phyloP scores from a whole-genome alignment of 2,113 vertebrate species.

The Clarias batrachus region DNA sequence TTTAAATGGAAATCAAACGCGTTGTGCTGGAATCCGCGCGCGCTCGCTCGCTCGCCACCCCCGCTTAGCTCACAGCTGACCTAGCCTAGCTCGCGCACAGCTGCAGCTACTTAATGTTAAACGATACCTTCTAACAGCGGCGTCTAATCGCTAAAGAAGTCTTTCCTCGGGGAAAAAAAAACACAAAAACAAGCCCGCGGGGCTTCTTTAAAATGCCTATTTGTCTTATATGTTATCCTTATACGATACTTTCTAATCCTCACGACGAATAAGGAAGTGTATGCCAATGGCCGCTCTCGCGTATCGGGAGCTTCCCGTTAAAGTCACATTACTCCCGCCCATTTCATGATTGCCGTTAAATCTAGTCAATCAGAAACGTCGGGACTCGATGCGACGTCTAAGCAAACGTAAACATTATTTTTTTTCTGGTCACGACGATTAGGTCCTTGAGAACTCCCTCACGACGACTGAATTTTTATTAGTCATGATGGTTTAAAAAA shows the following conservation, averaged over 20 bases:
- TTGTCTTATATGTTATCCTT: not conserved
- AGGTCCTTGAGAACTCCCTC: not conserved
- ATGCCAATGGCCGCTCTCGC: not conserved
- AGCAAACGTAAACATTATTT: conserved; percentile 13
- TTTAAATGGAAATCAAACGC: not conserved
- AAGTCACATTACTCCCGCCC: conserved; percentile 28
- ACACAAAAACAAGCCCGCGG: not conserved
- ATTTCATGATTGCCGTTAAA: not conserved
- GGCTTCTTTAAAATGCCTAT: not conserved
- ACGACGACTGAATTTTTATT: not conserved
- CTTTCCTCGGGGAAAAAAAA: not conserved
- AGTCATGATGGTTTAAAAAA: not conserved
- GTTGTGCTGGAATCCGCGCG: not conserved
- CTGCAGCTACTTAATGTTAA: not conserved
- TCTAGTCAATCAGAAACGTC: not conserved
- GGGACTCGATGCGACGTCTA: not conserved
- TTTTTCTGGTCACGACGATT: conserved; percentile 15
- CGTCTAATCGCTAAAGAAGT: not conserved
- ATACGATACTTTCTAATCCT: not conserved
- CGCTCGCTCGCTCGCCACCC: conserved; percentile 13
- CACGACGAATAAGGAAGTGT: conserved; percentile 25
- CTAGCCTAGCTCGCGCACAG: not conserved
- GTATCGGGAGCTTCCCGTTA: conserved; percentile 11
- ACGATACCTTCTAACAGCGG: not conserved
- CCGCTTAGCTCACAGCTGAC: conserved; percentile 22